Evolutionary conservation across 1,140 invertebrate species (phyloP).

Genomic region (Drosophila rufa): DNA sequence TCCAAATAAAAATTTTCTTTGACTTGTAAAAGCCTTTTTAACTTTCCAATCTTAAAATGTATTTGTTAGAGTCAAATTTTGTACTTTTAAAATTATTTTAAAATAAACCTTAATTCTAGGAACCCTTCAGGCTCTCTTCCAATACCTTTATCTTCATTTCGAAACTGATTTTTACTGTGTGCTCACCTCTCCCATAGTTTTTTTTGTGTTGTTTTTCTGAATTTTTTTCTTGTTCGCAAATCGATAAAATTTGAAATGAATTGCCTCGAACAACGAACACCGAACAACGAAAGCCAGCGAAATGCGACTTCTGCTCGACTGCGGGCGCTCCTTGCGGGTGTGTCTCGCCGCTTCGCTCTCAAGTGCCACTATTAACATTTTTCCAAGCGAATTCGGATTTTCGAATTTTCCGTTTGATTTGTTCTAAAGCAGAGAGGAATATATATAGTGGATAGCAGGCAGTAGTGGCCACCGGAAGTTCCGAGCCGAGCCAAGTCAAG

Average conservation of each 20-base stretch:
- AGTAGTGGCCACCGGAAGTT: constrained; percentile 68
- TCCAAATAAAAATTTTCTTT: too few relatives aligned
- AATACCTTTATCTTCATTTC: neutral
- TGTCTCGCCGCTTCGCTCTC: constrained; percentile 30
- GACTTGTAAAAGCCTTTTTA: too few relatives aligned
- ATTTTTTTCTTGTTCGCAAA: constrained; percentile 63
- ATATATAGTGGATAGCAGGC: neutral
- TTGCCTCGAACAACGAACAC: constrained; percentile 53
- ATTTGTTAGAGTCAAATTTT: too few relatives aligned
- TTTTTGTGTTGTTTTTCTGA: constrained; percentile 16
- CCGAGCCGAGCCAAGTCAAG: constrained; percentile 68
- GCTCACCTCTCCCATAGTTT: constrained; percentile 10
- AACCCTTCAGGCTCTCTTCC: neutral
- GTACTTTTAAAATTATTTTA: neutral
- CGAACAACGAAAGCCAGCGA: constrained; percentile 60
- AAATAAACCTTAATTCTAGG: neutral
- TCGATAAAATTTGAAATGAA: constrained; percentile 78
- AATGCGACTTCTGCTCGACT: constrained; percentile 72
- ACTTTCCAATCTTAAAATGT: neutral
- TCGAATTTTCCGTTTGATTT: constrained; percentile 79
- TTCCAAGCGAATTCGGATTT: constrained; percentile 53
- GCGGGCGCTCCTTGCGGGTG: constrained; percentile 68
- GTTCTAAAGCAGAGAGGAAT: constrained; percentile 56
- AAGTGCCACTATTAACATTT: constrained; percentile 57
- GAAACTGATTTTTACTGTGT: neutral